Conservation (phyloP, 2,888 invertebrate genomes). For the Alcis repandata region DNA sequence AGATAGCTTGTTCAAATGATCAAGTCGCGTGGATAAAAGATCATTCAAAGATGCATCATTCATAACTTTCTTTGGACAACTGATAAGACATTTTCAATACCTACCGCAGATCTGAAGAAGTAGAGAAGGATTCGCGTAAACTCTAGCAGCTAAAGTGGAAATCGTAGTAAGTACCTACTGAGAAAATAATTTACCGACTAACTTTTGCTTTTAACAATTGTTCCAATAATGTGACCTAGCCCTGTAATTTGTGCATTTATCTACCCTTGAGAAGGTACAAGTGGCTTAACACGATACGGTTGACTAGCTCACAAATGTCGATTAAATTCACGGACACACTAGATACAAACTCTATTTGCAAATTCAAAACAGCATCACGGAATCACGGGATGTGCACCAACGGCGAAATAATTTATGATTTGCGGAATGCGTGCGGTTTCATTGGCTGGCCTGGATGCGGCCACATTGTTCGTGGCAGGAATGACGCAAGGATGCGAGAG, state of each 20-base stretch:
- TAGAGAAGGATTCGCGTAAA: not conserved
- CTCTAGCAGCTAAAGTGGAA: not conserved
- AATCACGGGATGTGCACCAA: constrained; percentile 10
- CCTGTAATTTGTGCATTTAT: no score
- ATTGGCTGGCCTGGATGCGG: constrained; percentile 16
- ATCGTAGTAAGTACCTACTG: not conserved
- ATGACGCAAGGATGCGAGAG: constrained; percentile 54
- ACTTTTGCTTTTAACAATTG: no score
- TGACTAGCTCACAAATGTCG: not conserved
- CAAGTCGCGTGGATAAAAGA: not conserved
- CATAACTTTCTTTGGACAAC: not conserved
- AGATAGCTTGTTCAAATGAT: not conserved
- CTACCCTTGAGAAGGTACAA: not conserved
- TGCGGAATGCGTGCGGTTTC: constrained; percentile 17
- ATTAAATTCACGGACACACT: not conserved
- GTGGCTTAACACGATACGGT: not conserved
- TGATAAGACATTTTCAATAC: not conserved
- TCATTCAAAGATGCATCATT: not conserved
- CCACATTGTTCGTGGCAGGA: constrained; percentile 32
- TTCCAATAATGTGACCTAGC: no score
- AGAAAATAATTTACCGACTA: not conserved
- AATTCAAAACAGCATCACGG: constrained; percentile 20
- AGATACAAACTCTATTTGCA: constrained; percentile 14
- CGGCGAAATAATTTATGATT: constrained; percentile 22
- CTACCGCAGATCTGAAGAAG: not conserved